phyloP scores from a whole-genome alignment of 2,797 vertebrate species.

The Smutsia gigantea region DNA sequence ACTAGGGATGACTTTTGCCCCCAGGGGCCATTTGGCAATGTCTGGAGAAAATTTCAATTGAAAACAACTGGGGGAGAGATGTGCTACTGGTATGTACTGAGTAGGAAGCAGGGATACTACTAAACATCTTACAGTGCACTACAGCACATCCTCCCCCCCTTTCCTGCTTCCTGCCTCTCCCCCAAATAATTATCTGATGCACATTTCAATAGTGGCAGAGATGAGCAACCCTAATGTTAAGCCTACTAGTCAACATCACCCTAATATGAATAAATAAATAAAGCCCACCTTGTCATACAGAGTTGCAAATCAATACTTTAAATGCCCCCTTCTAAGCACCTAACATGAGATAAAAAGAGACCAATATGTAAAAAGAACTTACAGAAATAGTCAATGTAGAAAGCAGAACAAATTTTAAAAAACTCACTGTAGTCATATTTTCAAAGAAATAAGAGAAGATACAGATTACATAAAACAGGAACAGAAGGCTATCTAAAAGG shows the following conservation, averaged over 20 bases:
- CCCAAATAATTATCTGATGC: not conserved
- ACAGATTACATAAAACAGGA: not conserved
- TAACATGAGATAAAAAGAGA: slow-evolving; percentile 41
- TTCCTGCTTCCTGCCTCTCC: not conserved
- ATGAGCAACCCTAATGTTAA: not conserved
- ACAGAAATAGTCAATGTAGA: not conserved
- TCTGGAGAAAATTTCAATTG: not conserved
- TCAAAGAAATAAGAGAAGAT: slow-evolving; percentile 28
- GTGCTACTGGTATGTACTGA: not conserved
- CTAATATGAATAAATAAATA: slow-evolving; percentile 35
- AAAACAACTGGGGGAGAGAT: not conserved
- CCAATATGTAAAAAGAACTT: not conserved
- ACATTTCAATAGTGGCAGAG: not conserved
- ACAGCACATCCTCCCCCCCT: not conserved
- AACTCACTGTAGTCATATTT: not conserved
- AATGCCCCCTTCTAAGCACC: not conserved
- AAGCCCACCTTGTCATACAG: not conserved
- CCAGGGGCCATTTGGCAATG: not conserved
- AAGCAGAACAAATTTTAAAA: not conserved
- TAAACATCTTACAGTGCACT: not conserved
- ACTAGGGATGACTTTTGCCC: not conserved
- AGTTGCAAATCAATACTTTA: slow-evolving; percentile 1
- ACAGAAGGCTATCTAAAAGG: not conserved
- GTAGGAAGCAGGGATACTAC: not conserved
- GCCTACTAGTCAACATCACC: not conserved